Evolutionary conservation across 2,888 invertebrate species (phyloP).

Genomic region (Clanis bilineata): DNA sequence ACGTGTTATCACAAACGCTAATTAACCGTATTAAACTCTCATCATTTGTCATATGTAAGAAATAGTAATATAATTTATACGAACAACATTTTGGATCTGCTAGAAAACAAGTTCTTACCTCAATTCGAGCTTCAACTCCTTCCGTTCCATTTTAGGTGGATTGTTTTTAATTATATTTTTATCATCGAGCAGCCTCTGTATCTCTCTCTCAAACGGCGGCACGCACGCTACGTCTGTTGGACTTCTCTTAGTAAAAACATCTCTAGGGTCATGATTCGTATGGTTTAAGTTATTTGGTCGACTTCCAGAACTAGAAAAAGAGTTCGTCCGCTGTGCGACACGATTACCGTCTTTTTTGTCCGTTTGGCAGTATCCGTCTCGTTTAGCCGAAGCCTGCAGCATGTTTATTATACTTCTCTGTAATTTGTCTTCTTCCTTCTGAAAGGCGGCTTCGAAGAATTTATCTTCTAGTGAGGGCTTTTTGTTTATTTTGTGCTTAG

Average conservation of each 20-base stretch:
- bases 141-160: conserved; percentile 83
- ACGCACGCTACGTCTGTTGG: conserved; percentile 77
- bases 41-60: no score
- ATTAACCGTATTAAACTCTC: no score
- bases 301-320: conserved; percentile 79
- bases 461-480: conserved; percentile 71
- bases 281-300: conserved; percentile 79
- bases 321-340: conserved; percentile 66
- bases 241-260: conserved; percentile 72
- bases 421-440: conserved; percentile 75
- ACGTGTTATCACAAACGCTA: not conserved
- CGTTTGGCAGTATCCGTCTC: conserved; percentile 85
- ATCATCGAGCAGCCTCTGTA: conserved; percentile 89
- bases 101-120: no score
- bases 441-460: conserved; percentile 63
- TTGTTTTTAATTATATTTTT: conserved; percentile 84
- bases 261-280: conserved; percentile 75
- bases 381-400: conserved; percentile 81
- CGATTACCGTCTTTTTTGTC: conserved; percentile 83
- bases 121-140: conserved; percentile 83
- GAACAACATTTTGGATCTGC: no score
- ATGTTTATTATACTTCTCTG: conserved; percentile 77
- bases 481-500: conserved; percentile 66
- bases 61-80: no score
- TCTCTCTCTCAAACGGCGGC: conserved; percentile 90